A percentile compares a stretch with the other conserved stretches of the same genome.
Conservation (phyloP, 2,113 vertebrate species). For the Catharus fuscescens region DNA sequence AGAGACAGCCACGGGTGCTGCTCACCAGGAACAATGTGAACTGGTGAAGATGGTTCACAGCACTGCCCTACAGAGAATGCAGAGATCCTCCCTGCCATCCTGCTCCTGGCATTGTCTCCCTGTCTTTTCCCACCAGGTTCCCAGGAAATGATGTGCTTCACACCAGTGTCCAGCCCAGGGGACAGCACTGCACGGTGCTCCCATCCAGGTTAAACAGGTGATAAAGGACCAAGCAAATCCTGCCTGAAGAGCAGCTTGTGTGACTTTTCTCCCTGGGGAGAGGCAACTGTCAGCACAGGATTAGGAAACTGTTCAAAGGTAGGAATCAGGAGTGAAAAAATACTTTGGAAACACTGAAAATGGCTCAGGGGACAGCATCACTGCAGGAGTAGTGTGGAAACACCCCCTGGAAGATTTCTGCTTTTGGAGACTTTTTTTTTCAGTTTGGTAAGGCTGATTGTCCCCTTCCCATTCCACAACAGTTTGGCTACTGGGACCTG, state of each 20-base stretch:
- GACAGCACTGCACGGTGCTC: rapidly evolving
- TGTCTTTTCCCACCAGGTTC: neutral
- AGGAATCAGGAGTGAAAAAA: neutral
- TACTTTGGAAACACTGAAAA: neutral
- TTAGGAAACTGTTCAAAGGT: neutral
- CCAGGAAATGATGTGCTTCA: neutral
- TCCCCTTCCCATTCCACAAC: neutral
- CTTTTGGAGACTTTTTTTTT: neutral
- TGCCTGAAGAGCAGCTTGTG: neutral
- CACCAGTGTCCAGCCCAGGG: neutral
- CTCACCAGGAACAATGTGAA: neutral
- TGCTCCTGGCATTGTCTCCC: neutral
- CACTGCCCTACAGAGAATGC: neutral
- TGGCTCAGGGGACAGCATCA: neutral
- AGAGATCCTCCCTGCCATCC: neutral
- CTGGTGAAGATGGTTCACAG: neutral
- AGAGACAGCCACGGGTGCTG: neutral
- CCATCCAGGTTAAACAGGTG: neutral
- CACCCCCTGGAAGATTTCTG: neutral
- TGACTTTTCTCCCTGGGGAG: neutral
- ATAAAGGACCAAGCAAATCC: neutral
- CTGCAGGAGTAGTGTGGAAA: neutral
- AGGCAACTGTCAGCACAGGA: neutral
- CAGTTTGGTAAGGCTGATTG: neutral
- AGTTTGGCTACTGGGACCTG: neutral